These are phyloP conservation scores for Osmerus eperlanus DNA, from an alignment of 2,113 vertebrate species.

Conservation along the genomic window DNA sequence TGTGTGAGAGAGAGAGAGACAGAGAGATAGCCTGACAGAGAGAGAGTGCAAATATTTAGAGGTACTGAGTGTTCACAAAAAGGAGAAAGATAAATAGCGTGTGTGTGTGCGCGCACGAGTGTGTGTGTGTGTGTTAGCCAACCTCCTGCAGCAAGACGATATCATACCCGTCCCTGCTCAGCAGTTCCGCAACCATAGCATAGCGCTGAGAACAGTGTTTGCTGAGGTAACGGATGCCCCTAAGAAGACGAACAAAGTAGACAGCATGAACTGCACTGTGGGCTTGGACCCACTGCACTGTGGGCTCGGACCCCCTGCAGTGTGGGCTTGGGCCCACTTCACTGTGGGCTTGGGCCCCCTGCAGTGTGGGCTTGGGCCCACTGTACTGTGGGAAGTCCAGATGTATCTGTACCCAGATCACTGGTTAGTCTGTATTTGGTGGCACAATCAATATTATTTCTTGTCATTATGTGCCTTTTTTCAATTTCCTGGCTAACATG, in stretches of 20 bases:
- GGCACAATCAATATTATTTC: no score
- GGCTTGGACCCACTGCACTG: no score
- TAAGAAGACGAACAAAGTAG: slow-evolving; percentile 45
- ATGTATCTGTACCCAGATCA: no score
- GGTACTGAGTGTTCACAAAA: background rate
- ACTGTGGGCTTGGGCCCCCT: no score
- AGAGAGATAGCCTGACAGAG: background rate
- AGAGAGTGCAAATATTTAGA: background rate
- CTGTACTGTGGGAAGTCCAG: no score
- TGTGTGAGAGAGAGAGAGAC: background rate
- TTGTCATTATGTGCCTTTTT: no score
- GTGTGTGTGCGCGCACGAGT: background rate
- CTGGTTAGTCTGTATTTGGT: no score
- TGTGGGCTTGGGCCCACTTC: no score
- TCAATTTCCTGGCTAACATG: no score
- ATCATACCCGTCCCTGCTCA: slow-evolving; percentile 77
- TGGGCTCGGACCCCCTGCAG: no score
- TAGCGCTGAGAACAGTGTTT: slow-evolving; percentile 78
- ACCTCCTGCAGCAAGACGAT: slow-evolving; percentile 90
- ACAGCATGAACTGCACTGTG: background rate
- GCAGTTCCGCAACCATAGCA: slow-evolving; percentile 77
- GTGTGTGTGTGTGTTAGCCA: slow-evolving; percentile 5
- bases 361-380: no score
- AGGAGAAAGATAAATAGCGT: background rate
- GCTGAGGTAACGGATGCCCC: slow-evolving; percentile 90